Evolutionary conservation across 2,113 vertebrate genomes (phyloP).

Genomic region (Cavia aperea): DNA sequence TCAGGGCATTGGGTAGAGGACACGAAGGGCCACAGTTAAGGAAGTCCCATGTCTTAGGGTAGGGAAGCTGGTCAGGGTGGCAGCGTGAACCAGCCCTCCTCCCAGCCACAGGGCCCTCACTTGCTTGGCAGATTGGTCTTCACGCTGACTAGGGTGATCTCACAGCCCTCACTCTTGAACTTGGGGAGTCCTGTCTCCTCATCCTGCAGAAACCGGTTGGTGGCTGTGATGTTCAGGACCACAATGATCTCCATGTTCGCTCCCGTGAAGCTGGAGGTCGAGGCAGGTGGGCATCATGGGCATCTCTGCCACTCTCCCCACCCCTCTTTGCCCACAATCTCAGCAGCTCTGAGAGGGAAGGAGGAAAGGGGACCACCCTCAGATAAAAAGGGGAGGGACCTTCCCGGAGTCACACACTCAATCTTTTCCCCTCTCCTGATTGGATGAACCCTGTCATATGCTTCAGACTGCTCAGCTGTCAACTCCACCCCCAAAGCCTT

Average conservation of each 20-base stretch:
- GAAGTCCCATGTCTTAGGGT: neutral
- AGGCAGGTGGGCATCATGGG: neutral
- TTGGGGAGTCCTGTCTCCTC: fast-evolving
- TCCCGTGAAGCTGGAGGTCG: conserved; percentile 63
- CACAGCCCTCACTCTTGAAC: conserved; percentile 45
- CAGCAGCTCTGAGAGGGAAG: neutral
- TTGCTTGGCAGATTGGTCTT: conserved; percentile 68
- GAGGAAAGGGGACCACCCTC: neutral
- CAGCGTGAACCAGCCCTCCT: neutral
- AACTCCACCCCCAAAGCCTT: neutral
- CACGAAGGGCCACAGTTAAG: neutral
- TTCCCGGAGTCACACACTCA: neutral
- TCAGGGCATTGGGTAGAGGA: neutral
- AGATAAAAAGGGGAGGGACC: neutral
- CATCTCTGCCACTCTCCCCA: neutral
- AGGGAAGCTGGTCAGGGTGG: neutral
- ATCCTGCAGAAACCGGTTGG: neutral
- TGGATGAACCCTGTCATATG: neutral
- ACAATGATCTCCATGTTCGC: conserved; percentile 52
- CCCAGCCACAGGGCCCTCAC: conserved; percentile 33
- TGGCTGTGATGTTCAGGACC: conserved; percentile 49
- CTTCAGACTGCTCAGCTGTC: neutral
- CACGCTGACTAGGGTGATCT: neutral
- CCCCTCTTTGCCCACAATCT: neutral
- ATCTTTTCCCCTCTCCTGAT: neutral